Evolutionary conservation across 2,888 invertebrate species (phyloP).

Genomic region (Monopis laevigella): DNA sequence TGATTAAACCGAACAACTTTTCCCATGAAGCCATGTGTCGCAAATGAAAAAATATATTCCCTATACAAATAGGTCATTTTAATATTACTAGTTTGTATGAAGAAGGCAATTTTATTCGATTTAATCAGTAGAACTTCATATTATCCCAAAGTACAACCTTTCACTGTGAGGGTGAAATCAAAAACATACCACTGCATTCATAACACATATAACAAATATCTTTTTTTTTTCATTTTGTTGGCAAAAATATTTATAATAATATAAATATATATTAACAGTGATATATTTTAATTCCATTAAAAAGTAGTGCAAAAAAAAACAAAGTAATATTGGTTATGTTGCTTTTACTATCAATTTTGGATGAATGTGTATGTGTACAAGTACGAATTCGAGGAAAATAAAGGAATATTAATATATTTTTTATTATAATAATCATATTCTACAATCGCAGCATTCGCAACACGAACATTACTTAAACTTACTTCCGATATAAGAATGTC

Average conservation of each 20-base stretch:
- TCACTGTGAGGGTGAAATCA: too few species aligned
- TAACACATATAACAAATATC: too few species aligned
- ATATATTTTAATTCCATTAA: not conserved
- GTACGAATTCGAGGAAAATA: constrained; percentile 65
- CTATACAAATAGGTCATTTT: too few species aligned
- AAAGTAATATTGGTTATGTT: constrained; percentile 63
- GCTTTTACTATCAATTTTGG: constrained; percentile 67
- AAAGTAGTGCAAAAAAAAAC: constrained; percentile 32
- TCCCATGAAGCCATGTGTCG: too few species aligned
- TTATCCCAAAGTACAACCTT: too few species aligned
- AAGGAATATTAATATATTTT: constrained; percentile 61
- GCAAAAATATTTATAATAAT: not conserved
- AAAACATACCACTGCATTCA: too few species aligned
- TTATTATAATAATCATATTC: constrained; percentile 47
- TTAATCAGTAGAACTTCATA: too few species aligned
- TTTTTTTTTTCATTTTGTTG: too few species aligned
- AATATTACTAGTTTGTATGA: too few species aligned
- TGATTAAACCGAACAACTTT: too few species aligned
- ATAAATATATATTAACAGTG: constrained; percentile 10
- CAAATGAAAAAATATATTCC: too few species aligned
- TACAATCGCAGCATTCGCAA: constrained; percentile 62
- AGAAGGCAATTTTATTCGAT: too few species aligned
- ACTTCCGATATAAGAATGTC: constrained; percentile 57
- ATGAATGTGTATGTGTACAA: constrained; percentile 67
- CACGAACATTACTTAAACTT: constrained; percentile 63